Percentiles rank a stretch among this genome's conserved stretches.
These are phyloP conservation scores for Ascidia mentula DNA, from an alignment of 23 tunicate species.

Conservation along the genomic window DNA sequence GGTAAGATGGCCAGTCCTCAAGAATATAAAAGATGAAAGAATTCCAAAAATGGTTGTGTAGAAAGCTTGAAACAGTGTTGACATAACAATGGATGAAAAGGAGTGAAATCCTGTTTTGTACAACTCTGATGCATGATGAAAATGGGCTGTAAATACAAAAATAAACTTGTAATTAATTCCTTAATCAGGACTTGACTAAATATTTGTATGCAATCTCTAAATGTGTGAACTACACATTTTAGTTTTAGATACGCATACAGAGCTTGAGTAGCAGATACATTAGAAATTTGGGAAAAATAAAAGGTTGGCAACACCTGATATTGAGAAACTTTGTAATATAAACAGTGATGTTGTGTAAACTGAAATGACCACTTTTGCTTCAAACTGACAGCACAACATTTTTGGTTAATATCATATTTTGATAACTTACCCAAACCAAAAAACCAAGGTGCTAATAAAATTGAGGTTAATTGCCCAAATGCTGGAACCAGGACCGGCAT, in stretches of 20 bases:
- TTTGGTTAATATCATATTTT: too few relatives aligned
- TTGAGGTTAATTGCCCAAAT: slow-evolving; percentile 57
- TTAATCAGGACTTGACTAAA: neutral
- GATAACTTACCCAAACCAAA: slow-evolving; percentile 78
- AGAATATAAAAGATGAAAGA: slow-evolving; percentile 66
- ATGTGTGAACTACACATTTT: too few relatives aligned
- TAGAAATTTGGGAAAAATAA: too few relatives aligned
- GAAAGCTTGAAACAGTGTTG: slow-evolving; percentile 72
- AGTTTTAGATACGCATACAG: too few relatives aligned
- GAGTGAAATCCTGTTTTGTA: slow-evolving; percentile 49
- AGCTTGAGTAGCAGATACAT: too few relatives aligned
- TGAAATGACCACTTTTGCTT: too few relatives aligned
- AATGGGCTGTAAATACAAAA: slow-evolving; percentile 51
- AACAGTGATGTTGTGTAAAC: too few relatives aligned
- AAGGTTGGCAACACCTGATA: too few relatives aligned
- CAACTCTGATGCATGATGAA: slow-evolving; percentile 83
- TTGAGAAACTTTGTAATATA: too few relatives aligned
- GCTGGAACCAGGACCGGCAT: slow-evolving; percentile 77
- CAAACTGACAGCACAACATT: too few relatives aligned
- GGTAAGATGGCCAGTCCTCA: slow-evolving; percentile 78
- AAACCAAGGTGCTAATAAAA: slow-evolving; percentile 83
- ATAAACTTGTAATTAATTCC: neutral
- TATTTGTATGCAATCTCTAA: too few relatives aligned
- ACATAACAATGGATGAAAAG: slow-evolving; percentile 37
- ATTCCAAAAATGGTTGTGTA: slow-evolving; percentile 85